Evolutionary conservation across 2,888 invertebrate genomes (phyloP).

Genomic region (Caenorhabditis afra): DNA sequence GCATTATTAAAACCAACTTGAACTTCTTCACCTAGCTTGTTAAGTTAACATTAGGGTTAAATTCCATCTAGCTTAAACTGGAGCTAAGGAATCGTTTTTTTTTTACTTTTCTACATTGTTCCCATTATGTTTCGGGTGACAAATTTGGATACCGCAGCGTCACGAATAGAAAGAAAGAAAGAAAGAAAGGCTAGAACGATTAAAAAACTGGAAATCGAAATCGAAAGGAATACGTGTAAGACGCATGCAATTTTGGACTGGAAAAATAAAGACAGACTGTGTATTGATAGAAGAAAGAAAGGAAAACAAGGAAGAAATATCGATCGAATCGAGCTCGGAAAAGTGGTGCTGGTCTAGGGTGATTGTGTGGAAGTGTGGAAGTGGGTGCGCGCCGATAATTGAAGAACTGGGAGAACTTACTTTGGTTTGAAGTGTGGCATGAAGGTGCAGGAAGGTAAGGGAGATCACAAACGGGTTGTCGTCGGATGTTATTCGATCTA

Average conservation of each 20-base stretch:
- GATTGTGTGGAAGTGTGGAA: no score
- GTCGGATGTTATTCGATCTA: constrained; percentile 33
- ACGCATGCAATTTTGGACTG: not conserved
- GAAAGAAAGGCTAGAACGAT: not conserved
- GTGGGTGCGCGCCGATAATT: no score
- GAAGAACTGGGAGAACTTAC: constrained; percentile 41
- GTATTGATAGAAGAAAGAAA: not conserved
- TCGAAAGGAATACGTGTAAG: not conserved
- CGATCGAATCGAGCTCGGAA: not conserved
- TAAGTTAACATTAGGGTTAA: no score
- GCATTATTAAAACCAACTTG: no score
- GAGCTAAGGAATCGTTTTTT: no score
- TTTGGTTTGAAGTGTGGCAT: constrained; percentile 48
- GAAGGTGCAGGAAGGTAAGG: constrained; percentile 22
- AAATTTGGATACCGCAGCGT: not conserved
- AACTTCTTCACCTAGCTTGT: no score
- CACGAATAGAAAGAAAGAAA: constrained; percentile 11
- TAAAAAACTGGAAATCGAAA: not conserved
- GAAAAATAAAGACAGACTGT: not conserved
- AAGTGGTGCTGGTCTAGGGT: not conserved
- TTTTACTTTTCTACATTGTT: no score
- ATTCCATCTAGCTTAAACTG: no score
- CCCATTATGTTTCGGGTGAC: no score
- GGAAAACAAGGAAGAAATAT: not conserved
- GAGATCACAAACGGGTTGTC: constrained; percentile 32